Percentiles rank a stretch among this genome's conserved stretches.
Conservation (phyloP, 2,113 vertebrate genomes). For the Microcebus tavaratra region DNA sequence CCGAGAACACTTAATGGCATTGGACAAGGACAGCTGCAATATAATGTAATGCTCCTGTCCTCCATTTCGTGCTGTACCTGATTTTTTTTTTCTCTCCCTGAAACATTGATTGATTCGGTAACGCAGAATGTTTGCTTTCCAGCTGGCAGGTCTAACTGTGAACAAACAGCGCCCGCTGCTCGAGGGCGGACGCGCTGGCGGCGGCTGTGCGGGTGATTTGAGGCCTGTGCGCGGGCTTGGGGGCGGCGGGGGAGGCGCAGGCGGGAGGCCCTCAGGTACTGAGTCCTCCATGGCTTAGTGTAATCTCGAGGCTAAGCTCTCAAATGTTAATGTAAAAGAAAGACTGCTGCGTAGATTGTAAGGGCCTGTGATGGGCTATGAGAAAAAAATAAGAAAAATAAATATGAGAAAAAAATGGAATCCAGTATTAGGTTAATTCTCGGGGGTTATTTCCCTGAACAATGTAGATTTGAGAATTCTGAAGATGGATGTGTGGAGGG, state of each 20-base stretch:
- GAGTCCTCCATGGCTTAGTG: neutral
- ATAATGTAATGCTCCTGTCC: constrained; percentile 46
- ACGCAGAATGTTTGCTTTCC: constrained; percentile 71
- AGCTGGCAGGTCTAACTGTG: constrained; percentile 78
- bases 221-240: neutral
- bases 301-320: neutral
- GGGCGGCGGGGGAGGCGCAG: neutral
- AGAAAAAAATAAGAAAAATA: neutral
- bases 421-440: neutral
- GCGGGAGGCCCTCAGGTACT: neutral
- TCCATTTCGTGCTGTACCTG: constrained; percentile 65
- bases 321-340: neutral
- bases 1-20: constrained; percentile 46
- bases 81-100: constrained; percentile 13
- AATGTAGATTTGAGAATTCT: neutral
- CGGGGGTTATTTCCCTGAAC: neutral
- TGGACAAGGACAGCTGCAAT: constrained; percentile 65
- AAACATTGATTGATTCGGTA: constrained; percentile 74
- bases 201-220: constrained; percentile 58
- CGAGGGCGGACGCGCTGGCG: constrained; percentile 64
- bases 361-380: neutral
- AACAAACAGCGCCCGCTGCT: constrained; percentile 78
- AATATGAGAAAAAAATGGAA: too few species aligned
- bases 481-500: neutral
- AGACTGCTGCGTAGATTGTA: neutral